Evolutionary conservation across 1,140 invertebrate genomes (phyloP).

Genomic region (Steinernema khuongi): DNA sequence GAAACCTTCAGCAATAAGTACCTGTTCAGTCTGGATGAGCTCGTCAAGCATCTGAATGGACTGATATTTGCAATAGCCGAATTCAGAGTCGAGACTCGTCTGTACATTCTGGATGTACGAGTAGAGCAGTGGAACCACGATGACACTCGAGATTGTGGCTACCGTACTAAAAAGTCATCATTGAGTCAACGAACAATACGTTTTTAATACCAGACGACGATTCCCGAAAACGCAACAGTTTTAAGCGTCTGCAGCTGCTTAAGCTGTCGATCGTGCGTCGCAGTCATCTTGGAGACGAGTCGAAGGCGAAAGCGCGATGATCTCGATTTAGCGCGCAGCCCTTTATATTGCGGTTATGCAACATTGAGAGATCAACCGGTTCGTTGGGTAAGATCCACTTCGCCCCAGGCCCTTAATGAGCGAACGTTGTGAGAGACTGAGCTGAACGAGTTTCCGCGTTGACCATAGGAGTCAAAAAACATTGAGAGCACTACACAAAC

Average conservation of each 20-base stretch:
- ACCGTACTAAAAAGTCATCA: background rate
- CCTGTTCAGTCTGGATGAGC: conserved; percentile 3
- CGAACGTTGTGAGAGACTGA: background rate
- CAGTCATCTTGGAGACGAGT: background rate
- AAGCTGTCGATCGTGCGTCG: background rate
- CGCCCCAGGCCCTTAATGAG: background rate
- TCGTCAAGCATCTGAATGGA: conserved; percentile 7
- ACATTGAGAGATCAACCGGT: conserved; percentile 9
- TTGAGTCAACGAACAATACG: background rate
- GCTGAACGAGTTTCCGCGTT: background rate
- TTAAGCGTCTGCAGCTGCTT: conserved; percentile 3
- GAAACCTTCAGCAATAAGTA: background rate
- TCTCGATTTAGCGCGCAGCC: background rate
- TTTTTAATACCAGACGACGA: conserved; percentile 4
- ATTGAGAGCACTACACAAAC: background rate
- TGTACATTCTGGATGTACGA: conserved; percentile 14
- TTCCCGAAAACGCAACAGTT: background rate
- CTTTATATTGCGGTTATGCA: conserved; percentile 10
- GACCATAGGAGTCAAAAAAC: background rate
- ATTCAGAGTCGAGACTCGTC: background rate
- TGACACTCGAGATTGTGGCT: conserved; percentile 8
- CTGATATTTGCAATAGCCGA: conserved; percentile 2
- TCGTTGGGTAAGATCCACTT: conserved; percentile 12
- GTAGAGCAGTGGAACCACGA: background rate
- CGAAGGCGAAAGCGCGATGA: background rate